phyloP scores from a whole-genome alignment of 2,888 invertebrate species.

The Chrysotoxum bicinctum region DNA sequence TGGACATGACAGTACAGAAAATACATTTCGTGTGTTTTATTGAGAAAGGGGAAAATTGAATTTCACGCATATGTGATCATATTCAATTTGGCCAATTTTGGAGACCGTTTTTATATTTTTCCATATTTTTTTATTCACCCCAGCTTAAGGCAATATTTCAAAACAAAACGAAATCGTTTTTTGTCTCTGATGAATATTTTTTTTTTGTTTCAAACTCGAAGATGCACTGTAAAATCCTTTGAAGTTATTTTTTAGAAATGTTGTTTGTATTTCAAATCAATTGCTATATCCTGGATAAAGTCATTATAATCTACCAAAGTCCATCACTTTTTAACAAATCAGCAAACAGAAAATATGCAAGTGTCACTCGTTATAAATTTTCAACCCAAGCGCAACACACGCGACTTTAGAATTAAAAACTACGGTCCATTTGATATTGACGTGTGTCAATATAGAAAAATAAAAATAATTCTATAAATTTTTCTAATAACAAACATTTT shows the following conservation, averaged over 20 bases:
- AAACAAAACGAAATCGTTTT: conserved; percentile 20
- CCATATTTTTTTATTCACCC: conserved; percentile 17
- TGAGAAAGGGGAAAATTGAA: conserved; percentile 72
- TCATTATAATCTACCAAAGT: conserved; percentile 14
- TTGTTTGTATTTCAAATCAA: background rate
- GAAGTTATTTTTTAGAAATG: background rate
- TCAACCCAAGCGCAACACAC: conserved; percentile 36
- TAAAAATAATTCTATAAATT: conserved; percentile 29
- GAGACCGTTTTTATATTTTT: conserved; percentile 26
- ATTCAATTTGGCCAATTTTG: conserved; percentile 75
- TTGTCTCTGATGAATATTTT: background rate
- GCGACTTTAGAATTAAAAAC: conserved; percentile 63
- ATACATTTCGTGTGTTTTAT: conserved; percentile 25
- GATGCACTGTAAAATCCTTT: background rate
- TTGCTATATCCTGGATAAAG: conserved; percentile 2
- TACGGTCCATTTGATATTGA: conserved; percentile 55
- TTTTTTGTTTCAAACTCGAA: background rate
- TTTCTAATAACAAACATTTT: conserved; percentile 52
- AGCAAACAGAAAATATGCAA: background rate
- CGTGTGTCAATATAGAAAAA: conserved; percentile 55
- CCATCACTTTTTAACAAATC: background rate
- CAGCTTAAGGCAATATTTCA: background rate
- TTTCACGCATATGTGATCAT: conserved; percentile 75
- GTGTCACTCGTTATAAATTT: conserved; percentile 47
- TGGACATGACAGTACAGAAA: conserved; percentile 21